phyloP scores from a whole-genome alignment of 1,140 invertebrate genomes.

The Apolygus lucorum region DNA sequence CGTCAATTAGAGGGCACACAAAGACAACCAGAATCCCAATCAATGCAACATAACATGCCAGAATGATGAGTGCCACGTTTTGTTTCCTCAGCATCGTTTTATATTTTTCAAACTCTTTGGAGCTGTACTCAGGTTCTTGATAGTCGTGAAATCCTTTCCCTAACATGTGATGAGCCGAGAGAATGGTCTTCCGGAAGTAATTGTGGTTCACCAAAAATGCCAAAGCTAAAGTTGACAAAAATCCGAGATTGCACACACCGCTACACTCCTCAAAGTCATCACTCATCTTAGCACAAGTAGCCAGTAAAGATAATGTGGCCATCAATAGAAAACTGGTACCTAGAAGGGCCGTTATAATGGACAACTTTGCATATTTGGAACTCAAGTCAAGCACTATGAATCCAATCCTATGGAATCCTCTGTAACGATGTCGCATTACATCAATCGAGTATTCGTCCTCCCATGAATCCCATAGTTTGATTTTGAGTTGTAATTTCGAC shows the following conservation, averaged over 20 bases:
- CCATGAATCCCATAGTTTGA: background rate
- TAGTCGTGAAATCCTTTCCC: constrained; percentile 10
- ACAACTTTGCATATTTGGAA: background rate
- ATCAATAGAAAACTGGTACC: background rate
- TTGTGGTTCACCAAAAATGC: background rate
- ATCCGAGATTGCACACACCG: background rate
- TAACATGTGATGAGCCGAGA: background rate
- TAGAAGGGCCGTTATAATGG: background rate
- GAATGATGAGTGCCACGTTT: background rate
- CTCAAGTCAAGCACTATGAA: background rate
- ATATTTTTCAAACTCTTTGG: background rate
- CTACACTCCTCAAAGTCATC: background rate
- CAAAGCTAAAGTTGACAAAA: background rate
- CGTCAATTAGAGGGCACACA: background rate
- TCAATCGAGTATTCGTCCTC: background rate
- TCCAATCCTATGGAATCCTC: background rate
- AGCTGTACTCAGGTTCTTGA: background rate
- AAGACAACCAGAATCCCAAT: background rate
- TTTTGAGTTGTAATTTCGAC: background rate
- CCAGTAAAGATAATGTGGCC: background rate
- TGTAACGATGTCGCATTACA: background rate
- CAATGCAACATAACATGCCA: background rate
- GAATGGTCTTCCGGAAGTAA: background rate
- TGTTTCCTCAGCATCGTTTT: background rate
- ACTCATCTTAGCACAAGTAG: background rate